Percentiles rank a stretch among this genome's conserved stretches.
Conservation (phyloP, 1,140 invertebrate species). For the Triops cancriformis region DNA sequence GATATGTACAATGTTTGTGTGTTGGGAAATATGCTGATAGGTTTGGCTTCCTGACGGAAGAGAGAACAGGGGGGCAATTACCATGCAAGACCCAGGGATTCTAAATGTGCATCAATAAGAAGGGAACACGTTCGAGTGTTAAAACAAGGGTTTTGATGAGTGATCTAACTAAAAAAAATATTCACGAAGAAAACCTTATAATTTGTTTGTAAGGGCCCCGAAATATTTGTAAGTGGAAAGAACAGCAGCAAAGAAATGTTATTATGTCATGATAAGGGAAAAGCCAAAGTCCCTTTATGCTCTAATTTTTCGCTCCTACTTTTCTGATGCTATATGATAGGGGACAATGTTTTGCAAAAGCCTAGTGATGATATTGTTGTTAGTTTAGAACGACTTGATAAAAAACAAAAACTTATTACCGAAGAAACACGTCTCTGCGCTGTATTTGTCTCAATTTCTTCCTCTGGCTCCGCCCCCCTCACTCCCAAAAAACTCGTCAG, state of each 20-base stretch:
- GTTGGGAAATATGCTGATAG: background rate
- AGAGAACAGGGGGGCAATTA: background rate
- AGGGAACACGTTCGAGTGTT: background rate
- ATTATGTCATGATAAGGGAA: background rate
- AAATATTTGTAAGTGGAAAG: background rate
- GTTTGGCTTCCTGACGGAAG: background rate
- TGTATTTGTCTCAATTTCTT: background rate
- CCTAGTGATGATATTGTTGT: constrained; percentile 11
- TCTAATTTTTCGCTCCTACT: constrained; percentile 12
- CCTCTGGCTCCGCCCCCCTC: constrained; percentile 7
- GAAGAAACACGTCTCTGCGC: background rate
- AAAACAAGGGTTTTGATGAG: background rate
- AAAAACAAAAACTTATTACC: background rate
- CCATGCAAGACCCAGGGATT: constrained; percentile 12
- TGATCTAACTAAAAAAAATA: constrained; percentile 1
- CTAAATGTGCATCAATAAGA: constrained; percentile 2
- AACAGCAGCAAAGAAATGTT: constrained; percentile 1
- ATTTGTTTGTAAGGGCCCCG: background rate
- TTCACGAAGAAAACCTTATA: background rate
- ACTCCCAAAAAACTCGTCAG: background rate
- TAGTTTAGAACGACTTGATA: background rate
- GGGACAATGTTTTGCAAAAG: background rate
- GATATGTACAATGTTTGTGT: background rate
- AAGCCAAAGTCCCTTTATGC: constrained; percentile 10
- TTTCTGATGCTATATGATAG: constrained; percentile 11